Evolutionary conservation across 2,888 invertebrate genomes (phyloP), one percentile per base, ranked within the genome.

Genomic region (Slavum lentiscoides): DNA sequence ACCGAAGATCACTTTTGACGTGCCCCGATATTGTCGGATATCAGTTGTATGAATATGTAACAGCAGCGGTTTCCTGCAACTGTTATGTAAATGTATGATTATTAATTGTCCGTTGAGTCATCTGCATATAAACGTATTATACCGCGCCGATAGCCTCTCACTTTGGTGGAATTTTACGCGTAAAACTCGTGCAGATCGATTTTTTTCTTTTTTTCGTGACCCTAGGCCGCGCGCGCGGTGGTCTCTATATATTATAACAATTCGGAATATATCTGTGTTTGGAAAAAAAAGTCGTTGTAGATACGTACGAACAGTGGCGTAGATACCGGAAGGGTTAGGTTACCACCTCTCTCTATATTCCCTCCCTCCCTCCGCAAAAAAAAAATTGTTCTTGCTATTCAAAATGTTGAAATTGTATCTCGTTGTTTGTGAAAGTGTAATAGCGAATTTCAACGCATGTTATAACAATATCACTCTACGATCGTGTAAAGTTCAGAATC

Each of bases 81-180:
- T 49, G 30, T 74, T 74, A 74, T 74, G 30, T 62, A 74, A 74
- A 74, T 74, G 11, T 43, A 43, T 61, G 43, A 73, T 73, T 61
- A 73, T 73, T 74, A 74, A 62, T 62, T 64, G 53, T 37, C 53
- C 15, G 49, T 62, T 62, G 62, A 74, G 5, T 53, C 62, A 53
- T 53, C 43, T 11, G 49, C 49, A 53, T 43, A 61, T 21, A 30
- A 30, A 4, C 30, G n/a, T n/a, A n/a, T n/a, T n/a, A n/a, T n/a
- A n/a, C n/a, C n/a, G n/a, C n/a, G n/a, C n/a, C n/a, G 30, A 30
- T 30, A 43, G n/a, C 76, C 76, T 76, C 76, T 76, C 68, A 76
- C 76, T 69, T 61, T 17, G 19, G 53, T n/a, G 49, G 68, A 67
- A 69, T 68, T 76, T 61, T 74, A 30, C 30, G 4, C 19, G 68